A percentile compares a stretch with the other conserved stretches of the same genome.
These are phyloP conservation scores for Anguilla pacifica DNA, from an alignment of 2,797 vertebrate species.

Conservation along the genomic window DNA sequence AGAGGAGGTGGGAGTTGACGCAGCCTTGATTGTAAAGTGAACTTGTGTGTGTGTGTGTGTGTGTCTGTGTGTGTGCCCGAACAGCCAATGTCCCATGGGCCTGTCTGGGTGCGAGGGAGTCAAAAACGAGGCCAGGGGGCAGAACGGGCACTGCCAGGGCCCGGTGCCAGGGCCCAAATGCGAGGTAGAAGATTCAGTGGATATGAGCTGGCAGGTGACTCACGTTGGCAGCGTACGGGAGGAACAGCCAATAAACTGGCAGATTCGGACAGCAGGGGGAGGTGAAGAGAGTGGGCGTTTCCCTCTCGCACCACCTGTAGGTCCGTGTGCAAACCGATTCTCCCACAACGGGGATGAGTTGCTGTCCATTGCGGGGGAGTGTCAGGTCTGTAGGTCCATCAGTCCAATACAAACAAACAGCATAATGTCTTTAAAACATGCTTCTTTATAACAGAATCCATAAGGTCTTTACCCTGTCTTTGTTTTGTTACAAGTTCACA, in stretches of 20 bases:
- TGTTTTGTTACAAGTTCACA: conserved; percentile 42
- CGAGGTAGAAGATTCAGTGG: conserved; percentile 77
- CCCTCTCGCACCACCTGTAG: conserved; percentile 57
- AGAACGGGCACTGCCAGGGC: conserved; percentile 52
- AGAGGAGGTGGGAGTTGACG: background rate
- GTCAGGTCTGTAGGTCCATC: conserved; percentile 46
- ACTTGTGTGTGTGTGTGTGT: conserved; percentile 21
- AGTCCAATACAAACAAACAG: conserved; percentile 53
- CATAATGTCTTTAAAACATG: conserved; percentile 75
- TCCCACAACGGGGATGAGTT: conserved; percentile 52
- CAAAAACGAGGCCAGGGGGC: conserved; percentile 60
- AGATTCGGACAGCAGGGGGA: conserved; percentile 54
- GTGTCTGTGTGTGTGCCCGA: conserved; percentile 18
- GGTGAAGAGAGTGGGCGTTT: conserved; percentile 57
- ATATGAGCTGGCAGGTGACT: conserved; percentile 61
- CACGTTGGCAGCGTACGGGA: conserved; percentile 58
- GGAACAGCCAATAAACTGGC: conserved; percentile 63
- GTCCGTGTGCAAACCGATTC: conserved; percentile 73
- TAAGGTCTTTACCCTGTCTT: conserved; percentile 63
- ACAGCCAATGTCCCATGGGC: conserved; percentile 44
- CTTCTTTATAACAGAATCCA: conserved; percentile 57
- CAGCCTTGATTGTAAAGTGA: background rate
- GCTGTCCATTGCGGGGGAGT: conserved; percentile 57
- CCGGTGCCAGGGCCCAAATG: conserved; percentile 52
- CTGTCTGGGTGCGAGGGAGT: conserved; percentile 61